Evolutionary conservation across 2,888 invertebrate species (phyloP).

Genomic region (Dynastes hyllus): DNA sequence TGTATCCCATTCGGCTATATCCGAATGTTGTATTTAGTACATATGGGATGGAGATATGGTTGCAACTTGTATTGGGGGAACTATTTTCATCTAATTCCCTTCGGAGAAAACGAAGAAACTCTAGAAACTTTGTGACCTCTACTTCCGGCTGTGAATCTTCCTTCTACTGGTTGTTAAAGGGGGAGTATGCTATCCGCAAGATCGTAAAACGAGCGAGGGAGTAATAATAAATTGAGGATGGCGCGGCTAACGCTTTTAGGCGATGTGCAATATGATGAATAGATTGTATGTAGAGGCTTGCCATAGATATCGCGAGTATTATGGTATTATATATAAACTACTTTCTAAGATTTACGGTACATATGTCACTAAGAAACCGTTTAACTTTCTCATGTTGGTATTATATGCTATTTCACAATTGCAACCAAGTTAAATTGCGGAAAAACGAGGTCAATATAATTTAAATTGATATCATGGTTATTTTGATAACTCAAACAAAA

Average conservation of each 20-base stretch:
- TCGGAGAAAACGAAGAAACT: conserved; percentile 6
- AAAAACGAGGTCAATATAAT: no score
- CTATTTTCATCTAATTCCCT: conserved; percentile 38
- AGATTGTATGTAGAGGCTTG: no score
- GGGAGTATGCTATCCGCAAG: not conserved
- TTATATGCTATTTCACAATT: not conserved
- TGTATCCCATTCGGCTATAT: not conserved
- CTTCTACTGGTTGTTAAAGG: not conserved
- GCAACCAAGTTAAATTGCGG: no score
- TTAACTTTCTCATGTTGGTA: not conserved
- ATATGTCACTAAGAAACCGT: not conserved
- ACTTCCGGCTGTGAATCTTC: conserved; percentile 18
- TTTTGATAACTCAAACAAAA: no score
- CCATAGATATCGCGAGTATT: not conserved
- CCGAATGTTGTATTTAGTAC: not conserved
- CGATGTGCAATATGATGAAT: no score
- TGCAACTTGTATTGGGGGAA: conserved; percentile 2
- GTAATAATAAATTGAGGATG: not conserved
- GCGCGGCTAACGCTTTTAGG: no score
- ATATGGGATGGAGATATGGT: conserved; percentile 5
- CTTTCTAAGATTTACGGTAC: no score
- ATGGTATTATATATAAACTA: no score
- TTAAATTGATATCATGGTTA: no score
- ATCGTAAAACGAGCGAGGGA: conserved; percentile 15
- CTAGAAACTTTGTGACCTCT: conserved; percentile 39